These are phyloP conservation scores for Drosophila funebris DNA, from an alignment of 1,140 invertebrate species.

Conservation along the genomic window DNA sequence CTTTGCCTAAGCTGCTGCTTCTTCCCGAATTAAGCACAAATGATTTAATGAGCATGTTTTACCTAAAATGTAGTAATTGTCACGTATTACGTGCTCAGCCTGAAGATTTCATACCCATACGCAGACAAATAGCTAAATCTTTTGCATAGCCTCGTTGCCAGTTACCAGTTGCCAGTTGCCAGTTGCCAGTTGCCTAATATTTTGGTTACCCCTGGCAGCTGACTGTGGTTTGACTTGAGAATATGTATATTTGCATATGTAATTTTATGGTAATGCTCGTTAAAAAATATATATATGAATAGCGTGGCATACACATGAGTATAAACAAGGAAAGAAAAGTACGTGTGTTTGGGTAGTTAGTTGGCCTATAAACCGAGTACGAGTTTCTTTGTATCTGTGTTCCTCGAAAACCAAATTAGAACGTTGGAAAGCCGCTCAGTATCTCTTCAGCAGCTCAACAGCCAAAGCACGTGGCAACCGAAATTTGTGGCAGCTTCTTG, in stretches of 20 bases:
- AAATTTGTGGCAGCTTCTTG: constrained; percentile 40
- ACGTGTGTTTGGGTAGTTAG: constrained; percentile 57
- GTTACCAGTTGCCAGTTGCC: too few relatives aligned
- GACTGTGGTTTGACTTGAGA: constrained; percentile 26
- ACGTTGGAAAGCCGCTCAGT: constrained; percentile 29
- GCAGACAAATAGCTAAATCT: constrained; percentile 78
- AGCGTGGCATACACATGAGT: constrained; percentile 16
- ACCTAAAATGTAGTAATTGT: constrained; percentile 79
- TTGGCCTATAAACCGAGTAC: constrained; percentile 35
- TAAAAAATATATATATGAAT: constrained; percentile 65
- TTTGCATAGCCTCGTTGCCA: too few relatives aligned
- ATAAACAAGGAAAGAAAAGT: constrained; percentile 58
- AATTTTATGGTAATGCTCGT: constrained; percentile 80
- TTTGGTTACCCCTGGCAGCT: constrained; percentile 26
- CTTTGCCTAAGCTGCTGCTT: constrained; percentile 25
- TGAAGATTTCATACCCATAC: constrained; percentile 65
- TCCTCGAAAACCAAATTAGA: constrained; percentile 65
- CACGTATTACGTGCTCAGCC: constrained; percentile 79
- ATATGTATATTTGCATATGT: constrained; percentile 79
- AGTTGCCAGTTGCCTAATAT: constrained; percentile 35
- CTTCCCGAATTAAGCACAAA: constrained; percentile 69
- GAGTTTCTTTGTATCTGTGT: constrained; percentile 21
- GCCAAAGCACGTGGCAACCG: constrained; percentile 55
- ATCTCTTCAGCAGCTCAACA: constrained; percentile 15
- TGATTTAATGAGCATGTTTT: constrained; percentile 81